A percentile compares a stretch with the other conserved stretches of the same genome.
These are phyloP conservation scores for Scaptomyza polygonia DNA, from an alignment of 2,888 invertebrate genomes.

Conservation along the genomic window DNA sequence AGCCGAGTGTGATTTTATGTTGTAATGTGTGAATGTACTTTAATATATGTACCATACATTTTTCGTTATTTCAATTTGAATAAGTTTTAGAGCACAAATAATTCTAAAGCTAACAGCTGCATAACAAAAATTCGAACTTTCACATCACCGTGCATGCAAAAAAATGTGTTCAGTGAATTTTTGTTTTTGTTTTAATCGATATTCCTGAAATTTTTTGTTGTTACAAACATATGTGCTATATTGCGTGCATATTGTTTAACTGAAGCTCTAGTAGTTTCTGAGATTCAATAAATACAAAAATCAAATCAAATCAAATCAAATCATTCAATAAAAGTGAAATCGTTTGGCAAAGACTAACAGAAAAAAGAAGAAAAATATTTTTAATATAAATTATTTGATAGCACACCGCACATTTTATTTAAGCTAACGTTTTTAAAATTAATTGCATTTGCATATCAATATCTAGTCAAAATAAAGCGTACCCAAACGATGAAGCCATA, in stretches of 20 bases:
- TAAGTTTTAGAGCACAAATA: background rate
- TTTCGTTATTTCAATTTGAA: background rate
- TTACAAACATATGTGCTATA: too few relatives aligned
- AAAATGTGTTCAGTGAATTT: background rate
- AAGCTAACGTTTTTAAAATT: constrained; percentile 4
- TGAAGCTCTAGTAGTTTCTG: too few relatives aligned
- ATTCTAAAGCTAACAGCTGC: background rate
- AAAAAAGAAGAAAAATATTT: constrained; percentile 12
- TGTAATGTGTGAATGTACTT: background rate
- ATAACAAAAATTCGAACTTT: background rate
- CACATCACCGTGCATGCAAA: background rate
- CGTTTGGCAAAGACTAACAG: background rate
- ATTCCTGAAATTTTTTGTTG: too few relatives aligned
- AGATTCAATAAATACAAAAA: background rate
- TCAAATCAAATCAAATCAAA: too few relatives aligned
- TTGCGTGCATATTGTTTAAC: too few relatives aligned
- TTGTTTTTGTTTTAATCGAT: too few relatives aligned
- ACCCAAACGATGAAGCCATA: constrained; percentile 22
- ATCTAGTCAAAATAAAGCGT: constrained; percentile 33
- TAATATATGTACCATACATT: background rate
- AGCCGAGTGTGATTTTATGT: constrained; percentile 20
- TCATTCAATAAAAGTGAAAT: background rate
- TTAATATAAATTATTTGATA: constrained; percentile 6
- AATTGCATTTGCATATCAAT: constrained; percentile 18
- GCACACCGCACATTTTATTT: background rate